These are phyloP conservation scores for Antitype chi DNA, from an alignment of 2,888 invertebrate species.

Conservation along the genomic window DNA sequence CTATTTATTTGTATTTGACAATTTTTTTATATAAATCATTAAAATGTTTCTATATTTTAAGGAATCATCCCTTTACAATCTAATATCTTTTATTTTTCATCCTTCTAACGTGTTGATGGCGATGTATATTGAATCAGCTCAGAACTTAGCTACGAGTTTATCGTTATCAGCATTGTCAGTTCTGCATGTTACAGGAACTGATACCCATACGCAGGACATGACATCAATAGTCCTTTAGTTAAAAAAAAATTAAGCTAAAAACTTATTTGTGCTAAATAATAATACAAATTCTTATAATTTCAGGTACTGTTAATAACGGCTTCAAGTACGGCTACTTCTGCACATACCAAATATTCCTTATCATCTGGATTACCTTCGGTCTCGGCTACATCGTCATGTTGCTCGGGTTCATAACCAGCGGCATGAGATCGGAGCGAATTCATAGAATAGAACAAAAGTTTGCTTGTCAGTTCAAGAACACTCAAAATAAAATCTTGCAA, in stretches of 20 bases:
- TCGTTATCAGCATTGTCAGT: no score
- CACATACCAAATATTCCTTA: slow-evolving; percentile 95
- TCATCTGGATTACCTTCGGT: slow-evolving; percentile 97
- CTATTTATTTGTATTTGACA: neutral
- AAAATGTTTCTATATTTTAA: no score
- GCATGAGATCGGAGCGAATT: slow-evolving; percentile 94
- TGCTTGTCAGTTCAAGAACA: slow-evolving; percentile 94
- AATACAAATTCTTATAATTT: slow-evolving; percentile 57
- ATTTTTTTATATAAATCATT: neutral
- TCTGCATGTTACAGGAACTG: no score
- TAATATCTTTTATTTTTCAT: no score
- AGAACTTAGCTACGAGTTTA: no score
- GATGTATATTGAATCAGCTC: no score
- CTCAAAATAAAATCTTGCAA: slow-evolving; percentile 94
- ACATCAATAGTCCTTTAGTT: no score
- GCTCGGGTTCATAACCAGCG: slow-evolving; percentile 95
- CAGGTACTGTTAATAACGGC: slow-evolving; percentile 88
- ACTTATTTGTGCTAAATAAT: no score
- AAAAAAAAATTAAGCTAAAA: no score
- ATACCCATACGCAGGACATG: no score
- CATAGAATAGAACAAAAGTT: slow-evolving; percentile 94
- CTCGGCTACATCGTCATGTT: slow-evolving; percentile 98
- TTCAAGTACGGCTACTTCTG: slow-evolving; percentile 92
- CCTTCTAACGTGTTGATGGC: no score
- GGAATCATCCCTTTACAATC: no score